phyloP scores from a whole-genome alignment of 2,113 vertebrate genomes.

The Callipepla squamata region DNA sequence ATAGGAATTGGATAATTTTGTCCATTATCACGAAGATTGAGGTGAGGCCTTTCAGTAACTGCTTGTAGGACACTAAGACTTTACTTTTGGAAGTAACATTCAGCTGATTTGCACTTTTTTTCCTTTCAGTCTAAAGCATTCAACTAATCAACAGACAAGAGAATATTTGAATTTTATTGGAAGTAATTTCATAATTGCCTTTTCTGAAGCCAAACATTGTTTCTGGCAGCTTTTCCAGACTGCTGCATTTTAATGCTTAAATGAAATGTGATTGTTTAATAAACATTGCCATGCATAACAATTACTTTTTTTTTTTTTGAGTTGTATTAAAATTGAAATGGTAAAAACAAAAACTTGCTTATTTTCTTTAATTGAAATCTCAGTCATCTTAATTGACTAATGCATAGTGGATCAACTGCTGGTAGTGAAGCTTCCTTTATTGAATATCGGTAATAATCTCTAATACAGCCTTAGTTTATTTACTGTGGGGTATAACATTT shows the following conservation, averaged over 20 bases:
- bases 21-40: slow-evolving; percentile 56
- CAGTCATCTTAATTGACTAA: background rate
- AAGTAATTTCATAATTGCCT: slow-evolving; percentile 68
- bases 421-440: background rate
- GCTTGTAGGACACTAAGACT: slow-evolving; percentile 66
- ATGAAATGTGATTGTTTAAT: slow-evolving; percentile 76
- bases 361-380: slow-evolving; percentile 64
- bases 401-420: background rate
- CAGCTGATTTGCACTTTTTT: slow-evolving; percentile 69
- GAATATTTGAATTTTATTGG: slow-evolving; percentile 56
- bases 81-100: slow-evolving; percentile 51
- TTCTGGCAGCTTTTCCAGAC: slow-evolving; percentile 71
- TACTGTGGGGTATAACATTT: background rate
- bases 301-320: slow-evolving; percentile 52
- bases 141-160: slow-evolving; percentile 69
- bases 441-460: background rate
- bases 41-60: slow-evolving; percentile 62
- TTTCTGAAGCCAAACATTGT: slow-evolving; percentile 74
- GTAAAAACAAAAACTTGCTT: slow-evolving; percentile 61
- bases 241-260: slow-evolving; percentile 71
- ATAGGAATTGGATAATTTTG: slow-evolving; percentile 43
- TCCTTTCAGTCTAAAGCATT: slow-evolving; percentile 67
- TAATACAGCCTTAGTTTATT: background rate
- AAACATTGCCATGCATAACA: slow-evolving; percentile 69
- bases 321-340: slow-evolving; percentile 73